Evolutionary conservation across 2,113 vertebrate genomes (phyloP).

Genomic region (Sturnus vulgaris): DNA sequence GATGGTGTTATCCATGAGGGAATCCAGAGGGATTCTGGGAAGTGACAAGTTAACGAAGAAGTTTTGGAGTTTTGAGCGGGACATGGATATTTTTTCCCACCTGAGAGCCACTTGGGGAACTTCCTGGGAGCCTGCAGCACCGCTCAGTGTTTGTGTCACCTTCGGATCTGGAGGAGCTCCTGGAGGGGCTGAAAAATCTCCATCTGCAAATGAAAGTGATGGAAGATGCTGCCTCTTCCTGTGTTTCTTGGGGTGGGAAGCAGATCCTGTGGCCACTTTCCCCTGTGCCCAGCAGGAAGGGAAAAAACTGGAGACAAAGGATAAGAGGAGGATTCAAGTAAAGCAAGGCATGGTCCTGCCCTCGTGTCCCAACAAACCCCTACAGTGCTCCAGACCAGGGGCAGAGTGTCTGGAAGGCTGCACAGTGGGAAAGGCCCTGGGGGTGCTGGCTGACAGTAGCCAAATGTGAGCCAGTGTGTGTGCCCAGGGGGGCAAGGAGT

Average conservation of each 20-base stretch:
- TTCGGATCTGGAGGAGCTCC: background rate
- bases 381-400: no score
- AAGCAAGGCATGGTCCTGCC: no score
- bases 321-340: background rate
- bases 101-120: background rate
- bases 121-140: fast-evolving
- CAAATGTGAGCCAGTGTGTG: no score
- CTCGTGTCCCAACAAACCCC: no score
- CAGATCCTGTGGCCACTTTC: background rate
- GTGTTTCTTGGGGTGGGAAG: fast-evolving
- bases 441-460: no score
- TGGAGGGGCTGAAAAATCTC: background rate
- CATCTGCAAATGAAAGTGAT: background rate
- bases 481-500: no score
- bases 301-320: background rate
- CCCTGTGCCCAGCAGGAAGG: background rate
- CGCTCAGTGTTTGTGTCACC: fast-evolving
- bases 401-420: no score
- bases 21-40: background rate
- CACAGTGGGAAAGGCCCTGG: no score
- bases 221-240: background rate
- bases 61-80: background rate
- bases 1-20: background rate
- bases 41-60: background rate
- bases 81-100: background rate